Evolutionary conservation across 1,140 invertebrate species (phyloP), one percentile per base, ranked within the genome.

Genomic region (Philotrypesis tridentata): DNA sequence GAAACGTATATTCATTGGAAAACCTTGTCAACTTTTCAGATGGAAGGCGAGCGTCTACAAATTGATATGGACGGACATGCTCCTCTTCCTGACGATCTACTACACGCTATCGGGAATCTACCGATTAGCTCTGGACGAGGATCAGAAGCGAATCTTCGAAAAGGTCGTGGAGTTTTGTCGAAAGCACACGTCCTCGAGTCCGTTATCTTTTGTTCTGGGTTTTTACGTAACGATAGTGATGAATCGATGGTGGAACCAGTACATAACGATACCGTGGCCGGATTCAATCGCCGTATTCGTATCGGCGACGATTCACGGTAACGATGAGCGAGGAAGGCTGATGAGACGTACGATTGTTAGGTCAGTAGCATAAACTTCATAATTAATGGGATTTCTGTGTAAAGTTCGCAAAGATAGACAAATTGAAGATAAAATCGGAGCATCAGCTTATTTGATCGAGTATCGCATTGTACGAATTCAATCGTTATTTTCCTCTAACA

Each of bases 211-310:
- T 89, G 96, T 98, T 23, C 92, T 98, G 67, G 97, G 97, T 71
- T 99, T 97, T 90, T 99, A 98, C 91, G 97, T 99, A 17, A 95
- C 96, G 17, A 95, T 98, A 70, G 97, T 99, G 23, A 97, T 98
- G 92, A 95, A 95, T 11, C 93, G 98, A 88, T 99, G 97, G 97
- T 98, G 97, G 97, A 95, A 94, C 89, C 97, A 98, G 89, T 98
- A 97, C 86, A 94, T 93, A 87, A 89, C 89, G 82, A 95, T 96
- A 86, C 96, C 96, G 25, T 96, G 95, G 95, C 96, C 96, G 0
- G 96, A 96, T 91, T 94, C 95, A 7, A 94, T 96, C 82, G 96
- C 96, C 14, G 96, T 97, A 4, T 97, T 96, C 90, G 96, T 97
- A 61, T 96, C 95, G 65, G 94, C 95, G 12, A 96, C 95, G 83